Base-by-base conservation (phyloP, 2,888 invertebrate species). In the Harpalus rubripes region DNA sequence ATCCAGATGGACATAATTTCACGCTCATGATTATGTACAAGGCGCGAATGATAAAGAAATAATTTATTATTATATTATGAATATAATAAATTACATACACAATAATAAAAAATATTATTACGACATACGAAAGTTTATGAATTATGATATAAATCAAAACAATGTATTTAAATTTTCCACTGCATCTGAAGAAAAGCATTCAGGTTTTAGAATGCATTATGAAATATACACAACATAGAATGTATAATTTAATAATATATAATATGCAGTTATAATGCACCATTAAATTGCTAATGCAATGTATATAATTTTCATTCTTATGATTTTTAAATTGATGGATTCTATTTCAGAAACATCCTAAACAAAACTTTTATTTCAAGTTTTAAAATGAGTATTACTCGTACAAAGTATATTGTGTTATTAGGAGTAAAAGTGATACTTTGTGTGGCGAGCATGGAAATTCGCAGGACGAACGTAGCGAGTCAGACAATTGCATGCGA, bases 1-100 rank as follows among this genome's bases (percentile, higher is more conserved):
- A 26, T 68, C 15, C 68, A 63, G 8, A 22, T 63, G 26, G 22
- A 32, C 3, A 32, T 32, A 32, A 32, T 32, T 32, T 32, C 32
- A 32, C 32, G 5, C 16, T 39, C 39, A 32, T 15, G 32, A 39
- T 41, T 68, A 68, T 39, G 68, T 39, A 68, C 32, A 32, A 68
- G 39, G 68, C 68, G 68, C 41, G 68, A 39, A 39, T 22, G 63
- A 63, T 63, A 22, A 63, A 63, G 12, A 63, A 63, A 63, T 63
- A 32, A 39, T 32, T 68, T 39, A n/a, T 68, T 68, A n/a, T 39
- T 68, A 68, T 22, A 26, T 26, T 63, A 63, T 63, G 22, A 68
- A 68, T 39, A 68, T 39, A 68, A 68, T 39, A 68, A 68, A 68
- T 39, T 68, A 68, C 26, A 32, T 68, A 39, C 8, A 32, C 15